Evolutionary conservation across 2,113 vertebrate species (phyloP).

Genomic region (Thermophis baileyi): DNA sequence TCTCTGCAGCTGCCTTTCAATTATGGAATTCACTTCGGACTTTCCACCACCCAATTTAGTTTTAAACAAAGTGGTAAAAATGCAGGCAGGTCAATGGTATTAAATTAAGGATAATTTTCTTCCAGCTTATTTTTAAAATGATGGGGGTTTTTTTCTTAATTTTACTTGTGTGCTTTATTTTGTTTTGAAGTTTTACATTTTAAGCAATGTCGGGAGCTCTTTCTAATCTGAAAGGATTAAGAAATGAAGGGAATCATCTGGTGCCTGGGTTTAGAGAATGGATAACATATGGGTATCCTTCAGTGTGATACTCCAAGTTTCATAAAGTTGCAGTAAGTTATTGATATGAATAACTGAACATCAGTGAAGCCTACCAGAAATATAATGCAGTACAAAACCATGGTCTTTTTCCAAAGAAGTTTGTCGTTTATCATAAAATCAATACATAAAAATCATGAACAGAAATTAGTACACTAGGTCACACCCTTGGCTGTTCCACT

Average conservation of each 20-base stretch:
- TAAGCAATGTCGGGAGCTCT: not conserved
- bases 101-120: not conserved
- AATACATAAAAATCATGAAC: slow-evolving; percentile 5
- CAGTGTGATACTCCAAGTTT: not conserved
- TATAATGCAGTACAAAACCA: not conserved
- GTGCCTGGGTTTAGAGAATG: not conserved
- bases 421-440: not conserved
- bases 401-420: not conserved
- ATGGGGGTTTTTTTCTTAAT: not conserved
- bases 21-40: not conserved
- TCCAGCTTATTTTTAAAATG: not conserved
- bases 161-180: not conserved
- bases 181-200: not conserved
- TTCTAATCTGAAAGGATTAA: not conserved
- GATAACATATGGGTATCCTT: not conserved
- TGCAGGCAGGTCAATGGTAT: not conserved
- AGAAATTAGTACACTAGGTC: slow-evolving; percentile 9
- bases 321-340: not conserved
- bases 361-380: not conserved
- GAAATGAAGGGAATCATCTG: not conserved
- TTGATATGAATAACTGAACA: not conserved
- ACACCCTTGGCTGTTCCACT: not conserved
- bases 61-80: not conserved
- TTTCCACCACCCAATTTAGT: not conserved
- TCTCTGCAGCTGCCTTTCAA: not conserved